phyloP scores from a whole-genome alignment of 2,797 vertebrate genomes.

The Falco rusticolus region DNA sequence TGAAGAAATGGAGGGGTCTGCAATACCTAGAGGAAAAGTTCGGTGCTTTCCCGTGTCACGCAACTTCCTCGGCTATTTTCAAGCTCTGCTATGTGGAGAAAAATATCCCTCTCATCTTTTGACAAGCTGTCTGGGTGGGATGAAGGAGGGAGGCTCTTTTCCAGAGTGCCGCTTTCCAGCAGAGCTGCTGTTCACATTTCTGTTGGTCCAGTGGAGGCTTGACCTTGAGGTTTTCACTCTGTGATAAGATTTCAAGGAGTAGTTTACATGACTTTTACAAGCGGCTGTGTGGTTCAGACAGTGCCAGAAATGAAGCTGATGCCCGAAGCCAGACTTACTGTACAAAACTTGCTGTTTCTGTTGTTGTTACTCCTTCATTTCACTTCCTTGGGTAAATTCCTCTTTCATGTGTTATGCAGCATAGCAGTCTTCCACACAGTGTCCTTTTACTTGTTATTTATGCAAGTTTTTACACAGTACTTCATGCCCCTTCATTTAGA shows the following conservation, averaged over 20 bases:
- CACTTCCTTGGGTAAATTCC: background rate
- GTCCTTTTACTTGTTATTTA: background rate
- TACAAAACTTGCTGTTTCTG: background rate
- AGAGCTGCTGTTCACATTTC: background rate
- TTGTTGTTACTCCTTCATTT: background rate
- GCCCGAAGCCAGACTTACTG: background rate
- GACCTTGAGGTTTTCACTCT: slow-evolving; percentile 25
- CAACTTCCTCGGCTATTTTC: slow-evolving; percentile 13
- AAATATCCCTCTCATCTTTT: background rate
- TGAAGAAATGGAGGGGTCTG: background rate
- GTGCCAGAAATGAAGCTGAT: background rate
- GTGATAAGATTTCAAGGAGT: slow-evolving; percentile 15
- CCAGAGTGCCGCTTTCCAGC: background rate
- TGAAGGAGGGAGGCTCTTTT: background rate
- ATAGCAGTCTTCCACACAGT: background rate
- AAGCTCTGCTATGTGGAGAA: background rate
- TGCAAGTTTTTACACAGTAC: background rate
- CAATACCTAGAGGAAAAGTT: background rate
- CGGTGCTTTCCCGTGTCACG: background rate
- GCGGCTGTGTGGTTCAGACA: background rate
- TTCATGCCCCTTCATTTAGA: background rate
- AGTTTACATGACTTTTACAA: background rate
- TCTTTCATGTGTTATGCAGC: background rate
- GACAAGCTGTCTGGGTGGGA: background rate
- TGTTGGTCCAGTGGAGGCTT: background rate